Base-by-base conservation (phyloP, 2,113 vertebrate genomes). In the Theristicus caerulescens region DNA sequence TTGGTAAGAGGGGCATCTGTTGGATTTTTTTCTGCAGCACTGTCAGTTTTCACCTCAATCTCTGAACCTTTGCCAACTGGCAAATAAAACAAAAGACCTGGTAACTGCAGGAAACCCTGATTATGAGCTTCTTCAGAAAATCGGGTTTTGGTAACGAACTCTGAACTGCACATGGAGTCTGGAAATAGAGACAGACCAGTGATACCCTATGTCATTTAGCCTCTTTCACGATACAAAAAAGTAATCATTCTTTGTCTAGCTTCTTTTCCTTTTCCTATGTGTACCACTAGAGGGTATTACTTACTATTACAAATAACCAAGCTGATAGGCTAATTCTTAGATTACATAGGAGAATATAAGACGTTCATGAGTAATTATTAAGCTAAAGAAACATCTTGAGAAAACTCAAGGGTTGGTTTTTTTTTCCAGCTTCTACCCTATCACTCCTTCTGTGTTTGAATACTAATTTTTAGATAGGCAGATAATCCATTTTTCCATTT, bases 271-370 rank as follows among this genome's bases (percentile, higher is more conserved):
- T 88, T 78, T 87, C 85, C 76, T 72, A 0, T 13, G 21, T 72
- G 57, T 72, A 79, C 96, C 95, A 91, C 92, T 96, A 96, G 95
- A 96, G 94, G 92, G 95, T 92, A 94, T 89, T 84, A 74, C 65
- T 89, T 65, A 51, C 85, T 86, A 20, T 71, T 64, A 80, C 34
- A 91, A 93, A 87, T 61, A 84, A 79, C 40, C 34, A 82, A 32
- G 22, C 42, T 34, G 49, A 51, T 47, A 62, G 88, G 65, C 57
- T 74, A 47, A 57, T 95, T 81, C 66, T 86, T 94, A 74, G 69
- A 82, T 86, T 64, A 57, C 69, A 42, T 0, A 38, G 66, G 36
- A 65, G 42, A 77, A 61, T 7, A 36, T 16, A 86, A 86, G 44
- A 74, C 9, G 69, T 67, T 55, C 0, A 52, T 34, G 21, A 89